A percentile compares a stretch with the other conserved stretches of the same genome.
Conservation (phyloP, 2,797 vertebrate species). For the Pelochelys cantorii region DNA sequence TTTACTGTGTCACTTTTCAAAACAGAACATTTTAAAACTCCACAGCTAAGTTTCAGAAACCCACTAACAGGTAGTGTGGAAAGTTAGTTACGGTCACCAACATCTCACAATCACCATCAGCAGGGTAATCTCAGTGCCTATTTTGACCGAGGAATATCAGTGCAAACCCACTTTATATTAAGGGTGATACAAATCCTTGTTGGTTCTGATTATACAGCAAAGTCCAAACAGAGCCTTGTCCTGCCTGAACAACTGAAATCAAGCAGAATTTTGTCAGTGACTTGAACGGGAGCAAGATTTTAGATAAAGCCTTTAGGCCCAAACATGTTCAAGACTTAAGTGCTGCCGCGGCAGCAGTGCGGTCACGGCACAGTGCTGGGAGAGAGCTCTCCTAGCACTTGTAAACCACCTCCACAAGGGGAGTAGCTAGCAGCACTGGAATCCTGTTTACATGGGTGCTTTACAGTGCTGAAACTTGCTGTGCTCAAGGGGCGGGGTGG, state of each 20-base stretch:
- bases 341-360: no score
- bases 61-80: background rate
- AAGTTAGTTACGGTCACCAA: background rate
- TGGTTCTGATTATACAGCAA: rapidly evolving
- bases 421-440: no score
- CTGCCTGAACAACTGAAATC: rapidly evolving
- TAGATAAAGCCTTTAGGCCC: rapidly evolving
- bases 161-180: rapidly evolving
- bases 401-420: no score
- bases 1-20: background rate
- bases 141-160: rapidly evolving
- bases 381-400: no score
- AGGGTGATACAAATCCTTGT: rapidly evolving
- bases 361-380: no score
- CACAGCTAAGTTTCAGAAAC: background rate
- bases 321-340: no score
- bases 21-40: background rate
- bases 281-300: background rate
- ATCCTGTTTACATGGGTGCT: no score
- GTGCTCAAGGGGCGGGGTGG: no score
- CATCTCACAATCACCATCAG: background rate
- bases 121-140: background rate
- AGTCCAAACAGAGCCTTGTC: background rate
- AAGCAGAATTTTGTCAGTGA: background rate
- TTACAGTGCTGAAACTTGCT: no score